These are phyloP conservation scores for Austrolebias charrua DNA, from an alignment of 2,797 vertebrate genomes.

Conservation along the genomic window DNA sequence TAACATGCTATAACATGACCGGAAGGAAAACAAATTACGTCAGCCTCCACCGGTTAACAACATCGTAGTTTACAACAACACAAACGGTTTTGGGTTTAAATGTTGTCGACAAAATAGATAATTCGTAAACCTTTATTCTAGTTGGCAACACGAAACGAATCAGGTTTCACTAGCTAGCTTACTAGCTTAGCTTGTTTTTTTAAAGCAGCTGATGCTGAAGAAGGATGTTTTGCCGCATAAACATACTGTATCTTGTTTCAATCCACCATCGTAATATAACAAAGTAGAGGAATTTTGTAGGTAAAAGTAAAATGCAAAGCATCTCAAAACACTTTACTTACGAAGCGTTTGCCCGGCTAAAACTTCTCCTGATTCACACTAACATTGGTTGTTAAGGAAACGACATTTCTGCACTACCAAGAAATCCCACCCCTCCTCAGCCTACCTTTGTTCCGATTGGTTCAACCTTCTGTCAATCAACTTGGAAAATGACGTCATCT, in stretches of 20 bases:
- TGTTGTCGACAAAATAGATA: rapidly evolving
- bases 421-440: conserved; percentile 45
- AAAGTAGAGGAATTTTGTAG: background rate
- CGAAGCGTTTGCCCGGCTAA: conserved; percentile 50
- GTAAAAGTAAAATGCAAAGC: background rate
- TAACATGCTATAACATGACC: conserved; percentile 24
- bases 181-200: conserved; percentile 63
- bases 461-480: conserved; percentile 48
- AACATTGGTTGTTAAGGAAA: conserved; percentile 77
- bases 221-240: conserved; percentile 15
- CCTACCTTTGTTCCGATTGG: conserved; percentile 40
- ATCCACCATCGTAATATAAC: too few species aligned
- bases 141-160: background rate
- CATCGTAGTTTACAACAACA: background rate
- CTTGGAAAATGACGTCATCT: background rate
- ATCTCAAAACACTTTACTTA: conserved; percentile 35
- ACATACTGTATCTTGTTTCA: background rate
- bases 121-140: background rate
- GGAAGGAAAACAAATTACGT: conserved; percentile 17
- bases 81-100: rapidly evolving
- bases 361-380: conserved; percentile 56
- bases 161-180: conserved; percentile 28
- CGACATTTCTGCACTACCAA: conserved; percentile 39
- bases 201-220: conserved; percentile 46
- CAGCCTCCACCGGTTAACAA: conserved; percentile 22